These are phyloP conservation scores for Aphis craccivora DNA, from an alignment of 1,140 invertebrate species.

Conservation along the genomic window DNA sequence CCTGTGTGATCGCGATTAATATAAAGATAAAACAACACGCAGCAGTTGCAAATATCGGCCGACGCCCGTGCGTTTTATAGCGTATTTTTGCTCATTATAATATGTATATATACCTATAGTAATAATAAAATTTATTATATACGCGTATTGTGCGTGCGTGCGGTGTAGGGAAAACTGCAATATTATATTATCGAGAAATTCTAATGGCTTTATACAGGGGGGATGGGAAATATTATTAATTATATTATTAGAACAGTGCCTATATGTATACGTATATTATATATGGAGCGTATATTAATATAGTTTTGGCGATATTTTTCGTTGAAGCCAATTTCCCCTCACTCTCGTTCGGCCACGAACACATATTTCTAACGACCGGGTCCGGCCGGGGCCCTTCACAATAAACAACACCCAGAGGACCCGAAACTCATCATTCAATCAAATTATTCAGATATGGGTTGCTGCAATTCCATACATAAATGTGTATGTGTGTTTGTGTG, in stretches of 20 bases:
- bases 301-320: conserved; percentile 42
- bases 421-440: conserved; percentile 41
- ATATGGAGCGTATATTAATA: neutral
- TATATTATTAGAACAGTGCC: neutral
- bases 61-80: conserved; percentile 32
- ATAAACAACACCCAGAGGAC: conserved; percentile 47
- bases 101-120: neutral
- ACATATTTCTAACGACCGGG: conserved; percentile 36
- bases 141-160: neutral
- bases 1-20: neutral
- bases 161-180: neutral
- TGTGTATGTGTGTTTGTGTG: neutral
- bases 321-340: neutral
- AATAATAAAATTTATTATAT: neutral
- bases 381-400: neutral
- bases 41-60: conserved; percentile 28
- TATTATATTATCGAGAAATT: conserved; percentile 36
- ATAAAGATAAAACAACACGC: neutral
- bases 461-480: neutral
- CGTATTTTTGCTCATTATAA: neutral
- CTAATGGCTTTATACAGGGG: neutral
- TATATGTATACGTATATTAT: neutral
- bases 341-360: neutral
- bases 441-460: conserved; percentile 42
- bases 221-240: conserved; percentile 17